A percentile compares a stretch with the other conserved stretches of the same genome.
phyloP scores from a whole-genome alignment of 1,140 invertebrate species.

The Eueides isabella region DNA sequence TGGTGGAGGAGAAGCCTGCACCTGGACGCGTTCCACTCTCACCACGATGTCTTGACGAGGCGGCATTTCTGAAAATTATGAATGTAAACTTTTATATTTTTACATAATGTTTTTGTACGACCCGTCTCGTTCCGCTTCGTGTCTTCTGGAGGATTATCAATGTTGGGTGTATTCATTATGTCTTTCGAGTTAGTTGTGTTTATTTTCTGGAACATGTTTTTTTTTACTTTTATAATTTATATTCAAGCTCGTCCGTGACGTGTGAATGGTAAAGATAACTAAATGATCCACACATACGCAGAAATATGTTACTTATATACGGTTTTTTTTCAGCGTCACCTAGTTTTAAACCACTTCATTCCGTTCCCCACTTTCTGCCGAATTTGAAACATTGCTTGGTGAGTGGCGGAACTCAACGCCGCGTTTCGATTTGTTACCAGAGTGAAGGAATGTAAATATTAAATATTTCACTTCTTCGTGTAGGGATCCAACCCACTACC shows the following conservation, averaged over 20 bases:
- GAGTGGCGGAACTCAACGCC: no score
- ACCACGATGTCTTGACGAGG: constrained; percentile 65
- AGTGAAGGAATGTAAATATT: no score
- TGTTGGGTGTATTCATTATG: background rate
- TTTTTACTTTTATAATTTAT: background rate
- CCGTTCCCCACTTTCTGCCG: no score
- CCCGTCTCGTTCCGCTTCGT: background rate
- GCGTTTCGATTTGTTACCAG: no score
- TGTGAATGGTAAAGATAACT: background rate
- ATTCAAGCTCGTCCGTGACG: background rate
- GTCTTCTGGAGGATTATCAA: background rate
- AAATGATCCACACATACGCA: no score
- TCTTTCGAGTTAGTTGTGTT: background rate
- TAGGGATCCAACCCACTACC: no score
- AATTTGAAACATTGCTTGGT: no score
- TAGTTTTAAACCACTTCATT: no score
- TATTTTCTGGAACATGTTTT: background rate
- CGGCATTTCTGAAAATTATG: constrained; percentile 59
- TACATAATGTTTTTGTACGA: constrained; percentile 7
- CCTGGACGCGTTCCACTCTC: constrained; percentile 52
- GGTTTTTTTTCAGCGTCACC: no score
- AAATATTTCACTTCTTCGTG: no score
- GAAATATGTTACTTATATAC: no score
- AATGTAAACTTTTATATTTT: constrained; percentile 11
- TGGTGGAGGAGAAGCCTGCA: constrained; percentile 51